A percentile compares a stretch with the other conserved stretches of the same genome.
Evolutionary conservation across 1,140 invertebrate genomes (phyloP).

Genomic region (Oedothorax gibbosus): DNA sequence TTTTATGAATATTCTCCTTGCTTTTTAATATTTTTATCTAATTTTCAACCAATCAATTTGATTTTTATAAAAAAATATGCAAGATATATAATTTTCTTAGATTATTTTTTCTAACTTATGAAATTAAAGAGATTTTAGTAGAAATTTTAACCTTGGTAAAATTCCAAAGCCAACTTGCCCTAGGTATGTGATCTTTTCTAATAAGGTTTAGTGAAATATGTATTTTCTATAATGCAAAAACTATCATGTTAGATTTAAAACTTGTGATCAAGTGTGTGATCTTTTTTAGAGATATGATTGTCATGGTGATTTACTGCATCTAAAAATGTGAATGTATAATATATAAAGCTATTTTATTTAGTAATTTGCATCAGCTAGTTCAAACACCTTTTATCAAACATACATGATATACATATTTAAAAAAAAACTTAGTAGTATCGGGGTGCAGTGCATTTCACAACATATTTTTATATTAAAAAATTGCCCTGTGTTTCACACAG

Average conservation of each 20-base stretch:
- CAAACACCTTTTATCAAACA: constrained; percentile 29
- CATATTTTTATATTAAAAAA: constrained; percentile 35
- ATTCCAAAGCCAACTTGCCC: neutral
- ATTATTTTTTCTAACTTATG: neutral
- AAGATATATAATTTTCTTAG: neutral
- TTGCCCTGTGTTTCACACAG: neutral
- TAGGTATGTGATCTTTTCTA: neutral
- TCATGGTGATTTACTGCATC: neutral
- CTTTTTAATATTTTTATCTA: neutral
- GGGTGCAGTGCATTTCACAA: constrained; percentile 10
- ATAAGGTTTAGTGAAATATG: neutral
- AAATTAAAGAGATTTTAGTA: neutral
- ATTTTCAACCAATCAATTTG: neutral
- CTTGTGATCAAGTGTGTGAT: constrained; percentile 32
- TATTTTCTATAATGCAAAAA: constrained; percentile 23
- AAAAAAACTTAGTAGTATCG: neutral
- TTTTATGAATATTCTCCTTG: no score
- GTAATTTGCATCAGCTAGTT: constrained; percentile 18
- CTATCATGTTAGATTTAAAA: constrained; percentile 11
- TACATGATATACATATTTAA: neutral
- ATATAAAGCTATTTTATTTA: constrained; percentile 40
- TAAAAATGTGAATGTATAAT: constrained; percentile 5
- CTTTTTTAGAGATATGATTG: constrained; percentile 24
- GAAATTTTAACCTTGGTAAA: neutral
- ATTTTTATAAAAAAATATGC: constrained; percentile 2